A percentile compares a stretch with the other conserved stretches of the same genome.
Conservation (phyloP, 2,113 vertebrate species). For the Tyto alba region DNA sequence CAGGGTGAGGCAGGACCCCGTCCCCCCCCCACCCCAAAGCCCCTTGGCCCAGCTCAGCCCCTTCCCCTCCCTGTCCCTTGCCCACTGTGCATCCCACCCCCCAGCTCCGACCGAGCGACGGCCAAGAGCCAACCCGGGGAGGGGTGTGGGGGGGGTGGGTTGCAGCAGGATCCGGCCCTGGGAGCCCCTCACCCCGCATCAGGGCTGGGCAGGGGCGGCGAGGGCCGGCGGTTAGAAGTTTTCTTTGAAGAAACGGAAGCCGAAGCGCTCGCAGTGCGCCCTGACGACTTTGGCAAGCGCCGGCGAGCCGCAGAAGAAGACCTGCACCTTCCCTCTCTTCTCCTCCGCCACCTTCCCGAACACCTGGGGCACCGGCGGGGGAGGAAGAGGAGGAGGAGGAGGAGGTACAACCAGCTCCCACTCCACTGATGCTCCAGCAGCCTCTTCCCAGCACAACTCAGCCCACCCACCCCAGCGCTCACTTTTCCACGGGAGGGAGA, state of each 20-base stretch:
- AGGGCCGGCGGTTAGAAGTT: conserved; percentile 67
- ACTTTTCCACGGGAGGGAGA: background rate
- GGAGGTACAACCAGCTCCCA: background rate
- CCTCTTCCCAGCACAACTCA: no score
- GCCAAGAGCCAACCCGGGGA: no score
- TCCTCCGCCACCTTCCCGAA: conserved; percentile 82
- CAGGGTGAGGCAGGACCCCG: no score
- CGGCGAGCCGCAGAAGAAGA: conserved; percentile 86
- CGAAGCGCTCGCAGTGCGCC: conserved; percentile 76
- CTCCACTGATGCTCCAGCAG: no score
- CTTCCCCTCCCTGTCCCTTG: background rate
- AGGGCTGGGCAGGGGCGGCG: background rate
- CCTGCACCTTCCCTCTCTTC: conserved; percentile 80
- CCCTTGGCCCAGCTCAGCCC: background rate
- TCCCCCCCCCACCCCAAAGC: background rate
- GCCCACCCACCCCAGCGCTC: fast-evolving
- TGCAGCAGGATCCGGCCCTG: background rate
- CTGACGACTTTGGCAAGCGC: conserved; percentile 78
- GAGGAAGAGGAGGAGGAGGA: background rate
- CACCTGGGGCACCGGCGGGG: conserved; percentile 57
- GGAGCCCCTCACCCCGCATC: background rate
- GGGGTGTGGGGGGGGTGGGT: no score
- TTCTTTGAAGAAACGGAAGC: conserved; percentile 86
- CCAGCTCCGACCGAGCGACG: background rate
- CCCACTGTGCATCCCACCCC: background rate